Evolutionary conservation across 2,888 invertebrate species (phyloP).

Genomic region (Ophion obscuratus): DNA sequence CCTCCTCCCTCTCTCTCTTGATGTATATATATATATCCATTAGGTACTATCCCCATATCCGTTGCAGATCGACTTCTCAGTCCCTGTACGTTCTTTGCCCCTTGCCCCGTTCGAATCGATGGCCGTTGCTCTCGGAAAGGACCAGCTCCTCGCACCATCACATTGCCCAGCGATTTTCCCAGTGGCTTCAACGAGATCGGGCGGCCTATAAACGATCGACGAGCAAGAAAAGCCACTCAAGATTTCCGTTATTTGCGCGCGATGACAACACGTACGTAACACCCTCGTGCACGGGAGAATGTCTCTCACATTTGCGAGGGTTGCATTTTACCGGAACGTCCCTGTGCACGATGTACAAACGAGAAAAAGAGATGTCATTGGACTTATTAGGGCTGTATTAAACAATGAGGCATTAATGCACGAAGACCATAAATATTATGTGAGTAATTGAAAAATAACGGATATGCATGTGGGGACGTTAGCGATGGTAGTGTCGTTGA

Average conservation of each 20-base stretch:
- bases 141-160: conserved; percentile 5
- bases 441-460: too few species aligned
- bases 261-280: not conserved
- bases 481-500: too few species aligned
- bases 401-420: too few species aligned
- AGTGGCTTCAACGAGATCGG: not conserved
- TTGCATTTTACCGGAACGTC: too few species aligned
- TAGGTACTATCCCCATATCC: conserved; percentile 43
- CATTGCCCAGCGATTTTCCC: conserved; percentile 38
- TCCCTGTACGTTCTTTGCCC: conserved; percentile 16
- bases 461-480: too few species aligned
- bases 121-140: conserved; percentile 38
- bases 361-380: too few species aligned
- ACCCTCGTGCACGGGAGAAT: not conserved
- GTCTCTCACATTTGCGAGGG: too few species aligned
- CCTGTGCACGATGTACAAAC: too few species aligned
- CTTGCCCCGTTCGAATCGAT: conserved; percentile 45
- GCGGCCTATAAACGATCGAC: not conserved
- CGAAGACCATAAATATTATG: too few species aligned
- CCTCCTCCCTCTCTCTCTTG: too few species aligned
- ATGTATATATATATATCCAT: conserved; percentile 2
- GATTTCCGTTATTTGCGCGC: conserved; percentile 9
- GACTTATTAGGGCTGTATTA: too few species aligned
- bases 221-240: not conserved
- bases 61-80: conserved; percentile 31